Base-by-base conservation (phyloP, 2,113 vertebrate species). In the Osmerus mordax region DNA sequence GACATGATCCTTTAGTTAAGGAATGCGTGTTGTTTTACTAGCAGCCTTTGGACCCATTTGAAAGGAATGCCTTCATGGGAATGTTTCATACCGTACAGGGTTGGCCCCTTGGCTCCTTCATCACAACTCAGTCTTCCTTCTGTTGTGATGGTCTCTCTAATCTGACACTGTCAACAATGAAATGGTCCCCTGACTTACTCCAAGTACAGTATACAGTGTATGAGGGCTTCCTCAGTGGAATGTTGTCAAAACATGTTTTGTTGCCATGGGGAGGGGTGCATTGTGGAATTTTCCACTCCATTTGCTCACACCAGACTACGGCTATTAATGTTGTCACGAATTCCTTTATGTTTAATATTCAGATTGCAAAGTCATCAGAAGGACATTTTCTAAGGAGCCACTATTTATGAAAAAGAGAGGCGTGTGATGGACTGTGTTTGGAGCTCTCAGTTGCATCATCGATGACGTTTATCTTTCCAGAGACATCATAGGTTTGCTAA, bases 161-260 rank as follows among this genome's bases (percentile, higher is more conserved):
- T 62, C 21, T 73, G 72, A 81, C 69, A 21, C 8, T 66, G 41
- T 32, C n/a, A 54, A 25, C 19, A 23, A 28, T 4, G 23, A 25
- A 25, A 15, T 16, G 60, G 19, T 63, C 11, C n/a, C 72, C 60
- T 51, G 28, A 67, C 25, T 53, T 73, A 58, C 15, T 3, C 70
- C 67, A 78, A 16, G 56, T 21, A 65, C 18, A 64, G 3, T 78
- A 4, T 47, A 55, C 32, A 19, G 25, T 76, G 61, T 69, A 61
- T 69, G 12, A 14, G 74, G 41, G 66, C 61, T 63, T 71, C 66
- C 32, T 69, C 78, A 80, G 53, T 62, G 52, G 70, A 69, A 73
- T 88, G 77, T 86, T 91, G 83, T 79, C 66, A 84, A 83, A 88
- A 84, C 82, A 78, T 76, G 67, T 78, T 82, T 88, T 72, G 71